These are phyloP conservation scores for Ophioderma brevispina DNA, from an alignment of 35 echinoderm and acorn worm species.

Conservation along the genomic window DNA sequence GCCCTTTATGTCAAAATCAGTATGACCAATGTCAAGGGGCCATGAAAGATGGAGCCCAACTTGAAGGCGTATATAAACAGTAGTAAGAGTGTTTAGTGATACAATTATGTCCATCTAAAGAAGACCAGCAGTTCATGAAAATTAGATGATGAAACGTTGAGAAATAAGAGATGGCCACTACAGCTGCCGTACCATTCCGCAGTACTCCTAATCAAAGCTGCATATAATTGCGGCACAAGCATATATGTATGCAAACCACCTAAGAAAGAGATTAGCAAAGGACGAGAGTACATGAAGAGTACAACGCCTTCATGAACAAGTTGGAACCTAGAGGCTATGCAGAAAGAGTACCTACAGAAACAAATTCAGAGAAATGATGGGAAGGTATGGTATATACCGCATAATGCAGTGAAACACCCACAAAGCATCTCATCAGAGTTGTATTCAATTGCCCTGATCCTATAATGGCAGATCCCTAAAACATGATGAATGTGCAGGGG, in stretches of 20 bases:
- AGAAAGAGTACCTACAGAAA: too few species aligned
- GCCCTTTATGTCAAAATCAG: neutral
- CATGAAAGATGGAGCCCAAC: neutral
- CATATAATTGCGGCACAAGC: constrained; percentile 13
- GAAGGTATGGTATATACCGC: too few species aligned
- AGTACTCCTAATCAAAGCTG: neutral
- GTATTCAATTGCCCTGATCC: too few species aligned
- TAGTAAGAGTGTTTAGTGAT: neutral
- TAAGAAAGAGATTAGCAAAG: constrained; percentile 3
- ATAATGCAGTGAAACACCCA: too few species aligned
- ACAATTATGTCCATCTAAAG: neutral
- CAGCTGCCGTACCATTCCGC: neutral
- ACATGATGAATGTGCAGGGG: too few species aligned
- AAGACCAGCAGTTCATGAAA: neutral
- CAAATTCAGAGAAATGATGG: too few species aligned
- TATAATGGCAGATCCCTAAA: too few species aligned
- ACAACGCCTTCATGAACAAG: too few species aligned
- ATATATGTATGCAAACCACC: neutral
- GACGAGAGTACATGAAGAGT: too few species aligned
- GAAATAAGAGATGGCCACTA: neutral
- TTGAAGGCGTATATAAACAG: neutral
- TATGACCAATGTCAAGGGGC: neutral
- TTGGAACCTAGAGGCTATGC: too few species aligned
- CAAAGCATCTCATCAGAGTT: too few species aligned
- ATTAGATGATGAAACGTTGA: neutral